phyloP scores from a whole-genome alignment of 1,140 invertebrate genomes.

The Drosophila fuyamai region DNA sequence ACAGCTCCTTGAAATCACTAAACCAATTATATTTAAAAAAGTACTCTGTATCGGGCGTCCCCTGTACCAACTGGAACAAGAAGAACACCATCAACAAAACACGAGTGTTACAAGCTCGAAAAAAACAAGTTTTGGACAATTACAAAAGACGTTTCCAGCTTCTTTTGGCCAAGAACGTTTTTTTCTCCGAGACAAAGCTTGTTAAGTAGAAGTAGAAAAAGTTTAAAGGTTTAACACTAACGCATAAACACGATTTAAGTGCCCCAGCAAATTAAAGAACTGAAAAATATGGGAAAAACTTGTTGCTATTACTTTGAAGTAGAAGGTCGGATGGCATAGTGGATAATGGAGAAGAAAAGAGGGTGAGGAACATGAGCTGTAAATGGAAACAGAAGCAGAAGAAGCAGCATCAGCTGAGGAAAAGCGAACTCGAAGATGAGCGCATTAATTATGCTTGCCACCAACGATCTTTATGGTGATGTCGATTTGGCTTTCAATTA shows the following conservation, averaged over 20 bases:
- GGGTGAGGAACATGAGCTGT: conserved; percentile 25
- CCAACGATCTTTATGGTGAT: conserved; percentile 16
- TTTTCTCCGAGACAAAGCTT: conserved; percentile 1
- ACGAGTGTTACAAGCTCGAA: conserved; percentile 57
- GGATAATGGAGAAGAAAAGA: conserved; percentile 10
- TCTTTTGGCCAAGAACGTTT: conserved; percentile 4
- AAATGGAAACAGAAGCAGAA: conserved; percentile 36
- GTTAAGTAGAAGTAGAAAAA: conserved; percentile 19
- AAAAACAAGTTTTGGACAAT: conserved; percentile 39
- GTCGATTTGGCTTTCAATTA: not conserved
- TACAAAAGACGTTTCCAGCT: conserved; percentile 8
- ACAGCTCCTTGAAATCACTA: no score
- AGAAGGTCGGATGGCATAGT: not conserved
- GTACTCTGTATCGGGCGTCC: not conserved
- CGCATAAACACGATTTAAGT: conserved; percentile 39
- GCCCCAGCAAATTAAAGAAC: conserved; percentile 32
- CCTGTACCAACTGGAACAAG: conserved; percentile 49
- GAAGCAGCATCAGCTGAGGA: conserved; percentile 23
- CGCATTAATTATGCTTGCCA: conserved; percentile 58
- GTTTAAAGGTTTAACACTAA: conserved; percentile 31
- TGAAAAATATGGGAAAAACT: conserved; percentile 49
- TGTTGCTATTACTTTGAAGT: conserved; percentile 50
- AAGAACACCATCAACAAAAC: conserved; percentile 33
- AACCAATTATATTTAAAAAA: not conserved
- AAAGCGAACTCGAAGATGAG: conserved; percentile 55